These are phyloP conservation scores for Lepidothrix coronata DNA, from an alignment of 2,113 vertebrate species.

Conservation along the genomic window DNA sequence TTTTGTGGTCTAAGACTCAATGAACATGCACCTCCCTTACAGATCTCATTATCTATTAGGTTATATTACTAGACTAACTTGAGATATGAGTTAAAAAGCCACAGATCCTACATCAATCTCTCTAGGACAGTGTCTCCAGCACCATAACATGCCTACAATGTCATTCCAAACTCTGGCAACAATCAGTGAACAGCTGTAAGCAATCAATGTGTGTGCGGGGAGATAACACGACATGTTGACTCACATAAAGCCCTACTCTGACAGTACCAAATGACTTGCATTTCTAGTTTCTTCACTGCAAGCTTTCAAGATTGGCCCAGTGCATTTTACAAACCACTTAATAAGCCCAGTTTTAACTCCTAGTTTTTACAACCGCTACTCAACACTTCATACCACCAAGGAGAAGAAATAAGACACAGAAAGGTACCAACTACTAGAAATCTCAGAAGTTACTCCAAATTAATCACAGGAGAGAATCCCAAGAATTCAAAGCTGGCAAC, in stretches of 20 bases:
- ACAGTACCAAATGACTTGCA: neutral
- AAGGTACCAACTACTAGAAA: neutral
- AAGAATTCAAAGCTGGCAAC: neutral
- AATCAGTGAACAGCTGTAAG: neutral
- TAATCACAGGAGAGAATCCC: neutral
- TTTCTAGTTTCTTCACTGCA: neutral
- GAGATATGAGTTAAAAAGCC: neutral
- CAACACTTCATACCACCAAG: neutral
- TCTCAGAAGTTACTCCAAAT: neutral
- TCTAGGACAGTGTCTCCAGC: neutral
- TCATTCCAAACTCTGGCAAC: neutral
- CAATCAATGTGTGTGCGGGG: fast-evolving
- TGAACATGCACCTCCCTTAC: fast-evolving
- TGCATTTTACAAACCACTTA: neutral
- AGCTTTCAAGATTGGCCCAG: neutral
- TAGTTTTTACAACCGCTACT: neutral
- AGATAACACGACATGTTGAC: fast-evolving
- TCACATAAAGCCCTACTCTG: neutral
- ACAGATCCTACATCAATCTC: neutral
- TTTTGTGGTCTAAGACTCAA: neutral
- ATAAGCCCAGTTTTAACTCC: neutral
- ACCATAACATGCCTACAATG: fast-evolving
- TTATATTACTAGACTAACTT: neutral
- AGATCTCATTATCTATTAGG: neutral
- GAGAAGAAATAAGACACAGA: neutral